Percentiles rank a stretch among this genome's conserved stretches.
Evolutionary conservation across 1,140 invertebrate species (phyloP).

Genomic region (Tenebrio molitor): DNA sequence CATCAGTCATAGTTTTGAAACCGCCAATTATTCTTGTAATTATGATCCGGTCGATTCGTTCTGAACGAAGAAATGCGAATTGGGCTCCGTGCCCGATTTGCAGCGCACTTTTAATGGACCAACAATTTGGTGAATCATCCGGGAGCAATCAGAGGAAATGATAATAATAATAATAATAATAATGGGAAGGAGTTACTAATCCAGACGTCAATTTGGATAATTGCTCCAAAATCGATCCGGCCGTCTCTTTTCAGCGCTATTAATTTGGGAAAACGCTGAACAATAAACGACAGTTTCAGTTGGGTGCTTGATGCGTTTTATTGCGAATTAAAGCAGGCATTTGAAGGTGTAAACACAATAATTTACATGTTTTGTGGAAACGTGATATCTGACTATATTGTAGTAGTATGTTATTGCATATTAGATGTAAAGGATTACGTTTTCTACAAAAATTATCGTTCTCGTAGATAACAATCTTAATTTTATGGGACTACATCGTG

Average conservation of each 20-base stretch:
- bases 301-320: no score
- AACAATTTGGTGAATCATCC: slow-evolving; percentile 23
- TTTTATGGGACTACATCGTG: slow-evolving; percentile 11
- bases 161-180: no score
- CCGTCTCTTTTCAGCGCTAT: no score
- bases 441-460: slow-evolving; percentile 20
- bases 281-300: not conserved
- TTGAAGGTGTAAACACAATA: not conserved
- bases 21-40: not conserved
- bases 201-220: not conserved
- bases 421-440: not conserved
- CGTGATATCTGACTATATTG: not conserved
- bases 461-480: slow-evolving; percentile 33
- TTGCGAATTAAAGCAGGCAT: not conserved
- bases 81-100: not conserved
- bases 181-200: not conserved
- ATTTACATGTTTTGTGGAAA: slow-evolving; percentile 7
- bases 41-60: slow-evolving; percentile 1
- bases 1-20: not conserved
- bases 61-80: slow-evolving; percentile 3
- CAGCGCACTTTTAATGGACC: not conserved
- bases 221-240: not conserved
- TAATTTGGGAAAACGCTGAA: no score
- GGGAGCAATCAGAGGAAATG: slow-evolving; percentile 2
- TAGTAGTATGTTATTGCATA: no score